Evolutionary conservation across 2,888 invertebrate species (phyloP), one percentile per base, ranked within the genome.

Genomic region (Listrodromus nycthemerus): DNA sequence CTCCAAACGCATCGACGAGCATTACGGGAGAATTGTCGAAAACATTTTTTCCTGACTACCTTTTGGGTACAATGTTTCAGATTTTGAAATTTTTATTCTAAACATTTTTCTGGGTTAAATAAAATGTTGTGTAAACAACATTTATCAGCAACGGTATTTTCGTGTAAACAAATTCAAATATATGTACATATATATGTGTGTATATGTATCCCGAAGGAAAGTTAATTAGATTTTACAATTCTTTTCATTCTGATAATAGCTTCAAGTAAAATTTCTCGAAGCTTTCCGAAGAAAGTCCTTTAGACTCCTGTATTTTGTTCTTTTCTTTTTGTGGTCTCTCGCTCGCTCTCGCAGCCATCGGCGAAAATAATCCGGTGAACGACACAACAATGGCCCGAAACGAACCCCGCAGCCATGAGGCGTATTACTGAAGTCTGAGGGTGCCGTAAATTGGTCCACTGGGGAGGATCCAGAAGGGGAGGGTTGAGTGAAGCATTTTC

Each of bases 361-460:
- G 83, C 84, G 86, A 82, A 82, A 83, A 86, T 84, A 86, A 86
- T 86, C 84, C 85, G 69, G 82, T 79, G 84, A 84, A 81, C 81
- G 88, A 87, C 85, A 88, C 87, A 88, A 89, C 90, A 91, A 91
- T 90, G 89, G 86, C 88, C 58, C 87, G 89, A 90, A 90, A 89
- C 89, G 89, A 90, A 87, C 89, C 89, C 90, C 89, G 87, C 85
- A 89, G 86, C 79, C 70, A 69, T 77, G 80, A 86, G 81, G 67
- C 85, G 83, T 87, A 87, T 86, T 85, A 85, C 86, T 83, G 83
- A 86, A 88, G 88, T 87, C 90, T 89, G 87, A 86, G 90, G 90
- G 91, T 89, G 88, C 90, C 90, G 91, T 91, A 91, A 92, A 92
- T 92, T 92, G 91, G 90, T 90, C 89, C 89, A 89, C 89, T 89